A percentile compares a stretch with the other conserved stretches of the same genome.
Conservation (phyloP, 2,113 vertebrate species). For the Sylvietta virens region DNA sequence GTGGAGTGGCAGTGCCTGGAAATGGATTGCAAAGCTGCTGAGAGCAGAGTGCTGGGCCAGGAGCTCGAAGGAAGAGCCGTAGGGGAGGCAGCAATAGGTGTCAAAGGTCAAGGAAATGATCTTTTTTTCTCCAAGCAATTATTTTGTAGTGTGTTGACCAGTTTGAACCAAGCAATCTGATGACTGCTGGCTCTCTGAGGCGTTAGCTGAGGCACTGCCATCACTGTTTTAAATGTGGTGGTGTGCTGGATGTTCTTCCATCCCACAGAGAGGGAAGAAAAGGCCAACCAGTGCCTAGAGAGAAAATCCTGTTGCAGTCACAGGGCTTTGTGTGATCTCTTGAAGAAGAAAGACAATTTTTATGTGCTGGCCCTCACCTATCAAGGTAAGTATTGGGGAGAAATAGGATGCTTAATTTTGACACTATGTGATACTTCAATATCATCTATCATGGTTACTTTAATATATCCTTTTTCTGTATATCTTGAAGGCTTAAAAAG, state of each 20-base stretch:
- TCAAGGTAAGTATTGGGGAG: neutral
- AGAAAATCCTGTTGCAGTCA: neutral
- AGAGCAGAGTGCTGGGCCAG: accelerated
- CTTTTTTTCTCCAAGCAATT: neutral
- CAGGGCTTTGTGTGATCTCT: neutral
- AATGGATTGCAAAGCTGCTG: neutral
- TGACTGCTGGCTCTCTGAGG: neutral
- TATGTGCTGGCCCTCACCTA: neutral
- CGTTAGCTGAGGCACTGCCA: accelerated
- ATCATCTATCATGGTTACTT: neutral
- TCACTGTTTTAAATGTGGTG: neutral
- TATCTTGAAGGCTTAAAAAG: conserved; percentile 1
- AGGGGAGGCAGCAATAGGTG: neutral
- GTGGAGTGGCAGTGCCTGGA: neutral
- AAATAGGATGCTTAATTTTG: neutral
- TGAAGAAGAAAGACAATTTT: neutral
- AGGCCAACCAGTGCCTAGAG: neutral
- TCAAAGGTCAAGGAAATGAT: neutral
- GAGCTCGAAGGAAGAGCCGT: accelerated
- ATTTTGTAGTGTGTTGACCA: neutral
- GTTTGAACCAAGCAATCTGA: neutral
- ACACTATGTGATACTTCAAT: neutral
- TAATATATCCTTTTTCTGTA: neutral
- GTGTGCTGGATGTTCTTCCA: neutral
- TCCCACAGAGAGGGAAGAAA: neutral